Conservation (phyloP, 1,140 invertebrate species). For the Vanessa atalanta region DNA sequence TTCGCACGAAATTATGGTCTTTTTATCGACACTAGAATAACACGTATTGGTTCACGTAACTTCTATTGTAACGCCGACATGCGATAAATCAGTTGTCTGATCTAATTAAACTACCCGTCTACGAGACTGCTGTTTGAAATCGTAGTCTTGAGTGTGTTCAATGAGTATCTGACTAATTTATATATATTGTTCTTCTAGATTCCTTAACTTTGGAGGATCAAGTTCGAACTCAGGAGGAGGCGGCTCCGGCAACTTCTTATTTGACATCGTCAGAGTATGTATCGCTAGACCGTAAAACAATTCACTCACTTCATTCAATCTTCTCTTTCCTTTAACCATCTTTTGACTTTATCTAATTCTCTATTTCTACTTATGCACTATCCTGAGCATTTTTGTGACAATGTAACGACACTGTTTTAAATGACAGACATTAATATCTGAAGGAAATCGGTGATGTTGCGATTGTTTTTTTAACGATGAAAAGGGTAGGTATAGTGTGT, state of each 20-base stretch:
- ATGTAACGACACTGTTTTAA: neutral
- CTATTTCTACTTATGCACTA: neutral
- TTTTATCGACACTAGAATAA: conserved; percentile 32
- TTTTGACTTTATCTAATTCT: no score
- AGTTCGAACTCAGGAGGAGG: conserved; percentile 84
- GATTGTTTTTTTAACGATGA: neutral
- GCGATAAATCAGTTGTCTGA: conserved; percentile 7
- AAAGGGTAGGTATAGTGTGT: neutral
- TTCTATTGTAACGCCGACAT: conserved; percentile 15
- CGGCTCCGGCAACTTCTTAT: conserved; percentile 92
- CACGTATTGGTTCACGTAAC: conserved; percentile 38
- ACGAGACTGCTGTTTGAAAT: no score
- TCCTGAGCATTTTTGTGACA: neutral
- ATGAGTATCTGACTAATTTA: no score
- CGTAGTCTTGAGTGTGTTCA: no score
- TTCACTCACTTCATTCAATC: neutral
- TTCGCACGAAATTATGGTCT: conserved; percentile 59
- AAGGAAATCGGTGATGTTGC: neutral
- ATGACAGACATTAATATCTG: neutral
- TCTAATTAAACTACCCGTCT: neutral
- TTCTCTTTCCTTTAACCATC: conserved; percentile 16
- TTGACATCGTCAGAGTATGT: conserved; percentile 92
- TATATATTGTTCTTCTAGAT: conserved; percentile 75
- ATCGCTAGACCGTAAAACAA: conserved; percentile 10
- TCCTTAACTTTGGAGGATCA: conserved; percentile 85